A percentile compares a stretch with the other conserved stretches of the same genome.
These are phyloP conservation scores for Tachina fera DNA, from an alignment of 2,888 invertebrate genomes.

Conservation along the genomic window DNA sequence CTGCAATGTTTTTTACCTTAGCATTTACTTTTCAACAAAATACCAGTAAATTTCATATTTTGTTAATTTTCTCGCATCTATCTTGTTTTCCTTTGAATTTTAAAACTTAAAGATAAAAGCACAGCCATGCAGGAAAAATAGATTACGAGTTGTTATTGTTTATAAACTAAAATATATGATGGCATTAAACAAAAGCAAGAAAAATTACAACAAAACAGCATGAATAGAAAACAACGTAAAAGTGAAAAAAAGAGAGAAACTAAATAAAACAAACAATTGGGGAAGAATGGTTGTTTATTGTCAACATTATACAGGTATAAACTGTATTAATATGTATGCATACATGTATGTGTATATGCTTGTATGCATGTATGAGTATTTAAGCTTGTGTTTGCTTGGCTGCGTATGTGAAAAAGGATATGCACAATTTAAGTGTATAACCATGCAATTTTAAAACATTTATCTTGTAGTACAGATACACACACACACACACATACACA, in stretches of 20 bases:
- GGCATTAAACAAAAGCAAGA: constrained; percentile 38
- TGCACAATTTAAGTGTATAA: neutral
- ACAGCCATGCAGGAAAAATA: constrained; percentile 4
- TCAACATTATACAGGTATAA: constrained; percentile 13
- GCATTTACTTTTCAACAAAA: too few relatives aligned
- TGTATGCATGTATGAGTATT: neutral
- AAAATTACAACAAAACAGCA: neutral
- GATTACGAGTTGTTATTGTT: constrained; percentile 53
- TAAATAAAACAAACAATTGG: constrained; percentile 16
- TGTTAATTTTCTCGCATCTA: neutral
- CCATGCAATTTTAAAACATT: constrained; percentile 10
- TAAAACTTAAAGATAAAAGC: constrained; percentile 39
- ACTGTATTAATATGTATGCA: neutral
- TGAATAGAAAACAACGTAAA: neutral
- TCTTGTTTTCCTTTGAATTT: neutral
- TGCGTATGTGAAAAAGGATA: neutral
- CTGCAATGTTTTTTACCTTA: too few relatives aligned
- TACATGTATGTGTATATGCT: too few relatives aligned
- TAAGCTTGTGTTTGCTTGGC: neutral
- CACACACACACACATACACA: neutral
- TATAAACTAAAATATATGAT: constrained; percentile 46
- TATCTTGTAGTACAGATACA: neutral
- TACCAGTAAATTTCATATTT: too few relatives aligned
- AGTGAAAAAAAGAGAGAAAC: constrained; percentile 7
- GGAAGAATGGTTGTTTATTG: constrained; percentile 16